Evolutionary conservation across 2,113 vertebrate species (phyloP).

Genomic region (Seriola rivoliana): DNA sequence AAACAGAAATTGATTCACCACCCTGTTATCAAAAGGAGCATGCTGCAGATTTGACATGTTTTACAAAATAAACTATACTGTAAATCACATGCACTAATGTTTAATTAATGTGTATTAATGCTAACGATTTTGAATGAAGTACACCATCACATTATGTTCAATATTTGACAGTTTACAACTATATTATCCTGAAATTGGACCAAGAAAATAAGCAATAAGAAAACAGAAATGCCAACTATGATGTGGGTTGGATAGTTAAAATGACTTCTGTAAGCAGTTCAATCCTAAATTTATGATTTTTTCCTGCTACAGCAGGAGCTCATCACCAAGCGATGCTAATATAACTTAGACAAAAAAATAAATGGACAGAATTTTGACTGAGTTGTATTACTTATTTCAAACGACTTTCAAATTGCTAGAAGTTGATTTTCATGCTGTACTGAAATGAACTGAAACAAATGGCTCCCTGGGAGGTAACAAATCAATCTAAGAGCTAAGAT

Average conservation of each 20-base stretch:
- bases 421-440: slow-evolving; percentile 5
- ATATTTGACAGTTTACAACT: not conserved
- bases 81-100: not conserved
- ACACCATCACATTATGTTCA: not conserved
- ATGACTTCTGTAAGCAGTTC: not conserved
- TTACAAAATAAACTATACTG: not conserved
- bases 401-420: slow-evolving; percentile 17
- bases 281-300: not conserved
- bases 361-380: slow-evolving; percentile 2
- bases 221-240: not conserved
- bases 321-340: not conserved
- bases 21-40: not conserved
- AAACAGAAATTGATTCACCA: not conserved
- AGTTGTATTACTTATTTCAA: slow-evolving; percentile 12
- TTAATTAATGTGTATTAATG: not conserved
- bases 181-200: not conserved
- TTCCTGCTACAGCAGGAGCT: not conserved
- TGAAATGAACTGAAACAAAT: slow-evolving; percentile 48
- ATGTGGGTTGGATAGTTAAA: not conserved
- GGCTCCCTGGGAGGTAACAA: slow-evolving; percentile 43
- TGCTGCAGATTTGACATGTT: not conserved
- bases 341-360: not conserved
- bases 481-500: slow-evolving; percentile 45
- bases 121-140: not conserved
- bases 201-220: not conserved